A percentile compares a stretch with the other conserved stretches of the same genome.
Evolutionary conservation across 1,140 invertebrate species (phyloP).

Genomic region (Palaemon carinicauda): DNA sequence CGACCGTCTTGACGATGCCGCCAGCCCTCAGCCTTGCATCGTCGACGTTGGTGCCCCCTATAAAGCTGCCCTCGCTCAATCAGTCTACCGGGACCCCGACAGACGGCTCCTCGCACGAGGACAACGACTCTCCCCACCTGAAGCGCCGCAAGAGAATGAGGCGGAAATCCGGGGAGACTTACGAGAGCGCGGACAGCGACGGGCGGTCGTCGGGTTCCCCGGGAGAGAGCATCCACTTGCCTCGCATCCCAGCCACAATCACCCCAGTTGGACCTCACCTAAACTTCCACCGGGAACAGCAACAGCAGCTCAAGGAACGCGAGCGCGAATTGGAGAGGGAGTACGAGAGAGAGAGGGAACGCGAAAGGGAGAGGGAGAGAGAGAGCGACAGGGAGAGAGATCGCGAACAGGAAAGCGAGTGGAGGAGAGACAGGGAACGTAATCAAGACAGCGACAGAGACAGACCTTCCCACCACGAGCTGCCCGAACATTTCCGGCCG

Average conservation of each 20-base stretch:
- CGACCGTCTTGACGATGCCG: constrained; percentile 50
- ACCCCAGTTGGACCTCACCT: constrained; percentile 48
- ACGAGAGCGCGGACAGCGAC: constrained; percentile 48
- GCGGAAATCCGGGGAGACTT: constrained; percentile 29
- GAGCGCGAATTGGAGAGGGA: not conserved
- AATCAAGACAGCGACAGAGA: not conserved
- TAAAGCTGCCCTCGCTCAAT: constrained; percentile 16
- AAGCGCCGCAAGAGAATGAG: constrained; percentile 32
- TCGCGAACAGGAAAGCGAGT: not conserved
- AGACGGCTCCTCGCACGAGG: not conserved
- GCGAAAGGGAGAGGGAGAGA: not conserved
- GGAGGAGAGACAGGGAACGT: not conserved
- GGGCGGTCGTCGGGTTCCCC: constrained; percentile 39
- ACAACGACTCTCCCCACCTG: constrained; percentile 7
- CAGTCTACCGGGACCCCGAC: constrained; percentile 8
- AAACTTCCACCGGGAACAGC: not conserved
- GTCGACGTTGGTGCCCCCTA: constrained; percentile 19
- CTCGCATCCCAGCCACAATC: constrained; percentile 62
- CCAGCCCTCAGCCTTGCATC: constrained; percentile 34
- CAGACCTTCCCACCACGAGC: not conserved
- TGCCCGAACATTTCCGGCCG: not conserved
- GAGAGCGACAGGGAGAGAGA: constrained; percentile 7
- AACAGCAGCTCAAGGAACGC: not conserved
- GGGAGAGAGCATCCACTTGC: constrained; percentile 43
- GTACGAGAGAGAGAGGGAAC: not conserved